Evolutionary conservation across 2,888 invertebrate genomes (phyloP), one percentile per base, ranked within the genome.

Genomic region (Trilocha varians): DNA sequence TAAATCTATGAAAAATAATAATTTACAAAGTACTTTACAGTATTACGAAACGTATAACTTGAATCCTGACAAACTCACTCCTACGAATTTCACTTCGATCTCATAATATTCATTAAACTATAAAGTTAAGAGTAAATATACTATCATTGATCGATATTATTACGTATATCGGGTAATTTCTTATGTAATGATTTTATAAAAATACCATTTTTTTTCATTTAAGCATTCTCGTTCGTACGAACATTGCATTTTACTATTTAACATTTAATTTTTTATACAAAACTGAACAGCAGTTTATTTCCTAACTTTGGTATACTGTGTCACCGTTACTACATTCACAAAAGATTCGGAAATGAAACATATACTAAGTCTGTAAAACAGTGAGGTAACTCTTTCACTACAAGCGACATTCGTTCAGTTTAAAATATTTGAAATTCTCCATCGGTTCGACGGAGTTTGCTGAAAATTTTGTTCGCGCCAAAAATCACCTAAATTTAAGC

Each of bases 241-340:
- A 32, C 32, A 39, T 40, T 42, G 41, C 38, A 46, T 48, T 42
- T 43, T 48, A 52, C 49, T 53, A 38, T 25, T 25, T 59, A 61
- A 53, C 55, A 53, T 49, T 49, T 48, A 46, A 36, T 40, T 50
- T 56, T 55, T 44, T 55, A 53, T 57, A 59, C 13, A 38, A 49
- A 67, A 70, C 62, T 62, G 57, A 62, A 67, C 64, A 66, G 65
- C 65, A 70, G 73, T 78, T 76, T 82, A 83, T 72, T 69, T 68
- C 60, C 84, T 87, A 87, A 77, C 86, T 87, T 87, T 87, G 86
- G 86, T 87, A 86, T 86, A 83, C 84, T 76, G 77, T 78, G 75
- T 76, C 62, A 56, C 61, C 65, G 59, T 63, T 69, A 62, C 62
- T 67, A 70, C 66, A 58, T 65, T 70, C 69, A 60, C 70, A 70